A percentile compares a stretch with the other conserved stretches of the same genome.
phyloP scores from a whole-genome alignment of 2,113 vertebrate species.

The Glaucidium brasilianum region DNA sequence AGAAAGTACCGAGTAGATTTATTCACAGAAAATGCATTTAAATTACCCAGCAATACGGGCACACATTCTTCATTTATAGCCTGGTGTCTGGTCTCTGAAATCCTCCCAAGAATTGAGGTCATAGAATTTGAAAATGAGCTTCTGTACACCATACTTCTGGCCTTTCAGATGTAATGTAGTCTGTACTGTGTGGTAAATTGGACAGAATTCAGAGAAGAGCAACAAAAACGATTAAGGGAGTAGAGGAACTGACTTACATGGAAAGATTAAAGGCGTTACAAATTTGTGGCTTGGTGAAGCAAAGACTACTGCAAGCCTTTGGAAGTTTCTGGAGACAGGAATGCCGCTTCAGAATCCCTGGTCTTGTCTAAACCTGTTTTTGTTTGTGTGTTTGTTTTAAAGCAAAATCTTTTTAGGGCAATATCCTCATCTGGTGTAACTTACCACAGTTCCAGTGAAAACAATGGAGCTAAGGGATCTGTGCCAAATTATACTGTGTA shows the following conservation, averaged over 20 bases:
- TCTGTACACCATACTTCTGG: constrained; percentile 32
- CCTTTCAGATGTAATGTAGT: constrained; percentile 5
- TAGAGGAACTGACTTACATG: constrained; percentile 50
- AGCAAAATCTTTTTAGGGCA: not conserved
- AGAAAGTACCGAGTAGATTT: constrained; percentile 61
- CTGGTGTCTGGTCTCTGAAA: constrained; percentile 47
- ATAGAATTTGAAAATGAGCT: constrained; percentile 56
- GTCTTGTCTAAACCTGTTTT: constrained; percentile 26
- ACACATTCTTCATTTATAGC: constrained; percentile 62
- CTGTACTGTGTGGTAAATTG: constrained; percentile 27
- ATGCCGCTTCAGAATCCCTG: not conserved
- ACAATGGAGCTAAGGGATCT: not conserved
- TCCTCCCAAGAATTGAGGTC: constrained; percentile 62
- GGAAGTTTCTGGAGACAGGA: constrained; percentile 46
- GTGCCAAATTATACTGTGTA: not conserved
- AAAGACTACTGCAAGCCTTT: constrained; percentile 10
- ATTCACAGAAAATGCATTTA: constrained; percentile 68
- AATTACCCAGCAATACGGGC: constrained; percentile 53
- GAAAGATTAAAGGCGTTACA: constrained; percentile 56
- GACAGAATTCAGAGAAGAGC: constrained; percentile 54
- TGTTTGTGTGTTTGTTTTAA: constrained; percentile 47
- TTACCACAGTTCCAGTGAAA: constrained; percentile 26
- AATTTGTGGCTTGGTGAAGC: constrained; percentile 58
- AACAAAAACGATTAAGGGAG: constrained; percentile 56
- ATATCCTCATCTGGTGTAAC: constrained; percentile 22